Base-by-base conservation (phyloP, 2,113 vertebrate species). In the Thinocorus orbignyianus region DNA sequence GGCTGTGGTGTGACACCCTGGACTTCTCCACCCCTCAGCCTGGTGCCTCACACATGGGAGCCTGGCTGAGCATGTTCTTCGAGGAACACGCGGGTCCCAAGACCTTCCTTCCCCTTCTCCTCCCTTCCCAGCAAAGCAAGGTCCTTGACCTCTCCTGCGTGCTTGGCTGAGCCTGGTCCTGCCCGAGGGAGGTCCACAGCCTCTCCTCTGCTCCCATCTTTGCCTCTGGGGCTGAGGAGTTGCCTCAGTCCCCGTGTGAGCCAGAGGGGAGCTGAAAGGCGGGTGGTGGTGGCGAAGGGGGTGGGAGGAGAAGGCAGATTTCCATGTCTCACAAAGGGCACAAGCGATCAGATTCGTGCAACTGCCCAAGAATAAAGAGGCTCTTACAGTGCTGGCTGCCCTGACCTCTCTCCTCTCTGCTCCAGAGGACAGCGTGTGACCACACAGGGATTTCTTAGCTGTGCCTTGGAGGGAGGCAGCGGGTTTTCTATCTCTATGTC, bases 401-500 rank as follows among this genome's bases (percentile, higher is more conserved):
- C 96, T 96, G 95, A 96, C 96, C 94, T 94, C 94, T 96, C 93
- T 94, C 81, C 94, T 94, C 93, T 92, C 88, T 93, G 95, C 95
- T 96, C 78, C 85, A 92, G 92, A 88, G 96, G 95, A 96, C 94
- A 95, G 89, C 73, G 77, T 97, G 96, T 97, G 96, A 97, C 96
- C 96, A 97, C 96, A 97, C 96, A 97, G 96, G 93, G 96, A 93
- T 96, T 97, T 95, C 95, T 95, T 88, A 89, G 93, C 93, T 64
- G 87, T 80, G 81, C 76, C 93, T 88, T 11, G 33, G 83, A 92
- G 83, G 81, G 65, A 24, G 94, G 94, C 85, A 74, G 69, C 0
- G 2, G n/a, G 80, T 57, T 94, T 96, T 95, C 81, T 93, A 26
- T 74, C 85, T 92, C 58, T 79, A 80, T 80, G 61, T 81, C 80